phyloP scores from a whole-genome alignment of 2,797 vertebrate species.

The Podargus strigoides region DNA sequence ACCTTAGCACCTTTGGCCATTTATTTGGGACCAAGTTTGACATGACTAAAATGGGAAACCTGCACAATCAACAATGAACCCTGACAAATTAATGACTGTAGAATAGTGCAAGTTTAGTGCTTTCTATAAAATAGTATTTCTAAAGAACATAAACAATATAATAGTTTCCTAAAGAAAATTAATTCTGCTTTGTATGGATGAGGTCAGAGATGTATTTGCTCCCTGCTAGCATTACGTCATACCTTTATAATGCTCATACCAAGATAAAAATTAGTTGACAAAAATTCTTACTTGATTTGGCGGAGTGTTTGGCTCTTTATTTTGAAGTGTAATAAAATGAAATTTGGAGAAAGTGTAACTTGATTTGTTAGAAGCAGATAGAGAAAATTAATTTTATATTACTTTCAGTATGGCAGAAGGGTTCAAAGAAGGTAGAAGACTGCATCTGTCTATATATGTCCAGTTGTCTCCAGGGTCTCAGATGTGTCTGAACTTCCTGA shows the following conservation, averaged over 20 bases:
- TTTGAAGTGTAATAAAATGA: background rate
- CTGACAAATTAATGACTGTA: background rate
- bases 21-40: background rate
- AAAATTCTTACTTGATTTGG: background rate
- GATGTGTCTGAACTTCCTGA: background rate
- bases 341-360: background rate
- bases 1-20: background rate
- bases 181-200: background rate
- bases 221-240: background rate
- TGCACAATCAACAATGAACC: background rate
- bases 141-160: background rate
- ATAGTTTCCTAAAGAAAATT: background rate
- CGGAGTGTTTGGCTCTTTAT: background rate
- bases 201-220: background rate
- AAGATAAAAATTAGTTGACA: background rate
- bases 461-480: background rate
- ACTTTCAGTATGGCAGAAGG: background rate
- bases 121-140: background rate
- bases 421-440: background rate
- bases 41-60: background rate
- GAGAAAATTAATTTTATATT: background rate
- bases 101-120: background rate
- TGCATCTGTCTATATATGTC: background rate
- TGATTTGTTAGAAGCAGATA: background rate
- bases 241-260: background rate